Percentiles rank a stretch among this genome's conserved stretches.
These are phyloP conservation scores for Protobothrops flavoviridis DNA, from an alignment of 2,113 vertebrate species.

Conservation along the genomic window DNA sequence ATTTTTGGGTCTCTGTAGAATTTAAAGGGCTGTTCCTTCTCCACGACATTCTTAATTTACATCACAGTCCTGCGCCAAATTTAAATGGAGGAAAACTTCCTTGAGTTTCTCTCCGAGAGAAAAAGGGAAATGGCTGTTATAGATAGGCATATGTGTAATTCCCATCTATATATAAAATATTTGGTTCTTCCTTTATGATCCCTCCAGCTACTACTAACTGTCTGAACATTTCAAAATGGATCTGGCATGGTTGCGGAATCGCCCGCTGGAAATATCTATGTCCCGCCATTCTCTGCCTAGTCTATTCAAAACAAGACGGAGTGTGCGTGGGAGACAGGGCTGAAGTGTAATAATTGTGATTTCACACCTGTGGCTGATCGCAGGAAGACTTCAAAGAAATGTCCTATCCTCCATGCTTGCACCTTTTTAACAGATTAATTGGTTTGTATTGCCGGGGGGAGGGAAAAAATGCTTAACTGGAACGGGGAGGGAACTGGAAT, in stretches of 20 bases:
- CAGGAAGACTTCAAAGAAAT: neutral
- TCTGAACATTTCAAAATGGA: neutral
- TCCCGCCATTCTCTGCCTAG: neutral
- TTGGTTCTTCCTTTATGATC: neutral
- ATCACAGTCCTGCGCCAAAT: too few species aligned
- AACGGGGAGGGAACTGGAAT: conserved; percentile 19
- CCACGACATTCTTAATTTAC: neutral
- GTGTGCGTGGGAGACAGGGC: accelerated
- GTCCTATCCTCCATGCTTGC: neutral
- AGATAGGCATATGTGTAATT: neutral
- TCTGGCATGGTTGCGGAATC: neutral
- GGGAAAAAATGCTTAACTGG: neutral
- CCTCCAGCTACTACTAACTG: neutral
- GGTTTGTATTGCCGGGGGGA: neutral
- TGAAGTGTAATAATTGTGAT: neutral
- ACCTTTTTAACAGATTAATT: neutral
- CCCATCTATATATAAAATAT: too few species aligned
- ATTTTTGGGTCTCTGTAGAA: neutral
- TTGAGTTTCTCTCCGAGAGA: neutral
- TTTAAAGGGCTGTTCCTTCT: neutral
- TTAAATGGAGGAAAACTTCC: neutral
- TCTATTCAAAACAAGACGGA: neutral
- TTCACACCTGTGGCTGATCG: neutral
- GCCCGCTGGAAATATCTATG: neutral
- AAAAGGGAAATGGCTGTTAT: neutral